Conservation (phyloP, 1,140 invertebrate species). For the Drosophila azteca region DNA sequence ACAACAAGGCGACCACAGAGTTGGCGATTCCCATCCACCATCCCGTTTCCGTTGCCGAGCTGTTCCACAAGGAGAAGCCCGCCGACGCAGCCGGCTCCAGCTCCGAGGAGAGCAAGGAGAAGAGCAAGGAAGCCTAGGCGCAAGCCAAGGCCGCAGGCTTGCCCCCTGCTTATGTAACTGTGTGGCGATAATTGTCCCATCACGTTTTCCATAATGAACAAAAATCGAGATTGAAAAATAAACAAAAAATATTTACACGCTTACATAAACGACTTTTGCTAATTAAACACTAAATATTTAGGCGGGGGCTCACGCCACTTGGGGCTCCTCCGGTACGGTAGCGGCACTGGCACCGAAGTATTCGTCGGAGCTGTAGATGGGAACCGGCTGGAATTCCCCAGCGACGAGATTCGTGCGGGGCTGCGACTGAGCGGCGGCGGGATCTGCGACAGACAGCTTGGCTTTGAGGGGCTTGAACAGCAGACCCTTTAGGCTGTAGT, state of each 20-base stretch:
- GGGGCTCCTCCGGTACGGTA: too few species aligned
- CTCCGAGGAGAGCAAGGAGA: constrained; percentile 54
- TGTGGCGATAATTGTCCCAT: constrained; percentile 28
- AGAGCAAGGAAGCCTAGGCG: constrained; percentile 13
- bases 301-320: neutral
- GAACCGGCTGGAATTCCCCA: constrained; percentile 63
- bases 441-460: constrained; percentile 44
- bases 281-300: constrained; percentile 30
- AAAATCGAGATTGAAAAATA: constrained; percentile 45
- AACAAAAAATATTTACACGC: constrained; percentile 24
- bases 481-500: constrained; percentile 76
- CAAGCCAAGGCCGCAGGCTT: constrained; percentile 8
- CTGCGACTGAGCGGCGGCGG: neutral
- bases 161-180: neutral
- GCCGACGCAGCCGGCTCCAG: constrained; percentile 10
- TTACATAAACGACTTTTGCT: constrained; percentile 20
- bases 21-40: constrained; percentile 27
- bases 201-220: constrained; percentile 32
- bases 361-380: constrained; percentile 62
- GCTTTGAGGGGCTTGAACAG: constrained; percentile 71
- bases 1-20: constrained; percentile 23
- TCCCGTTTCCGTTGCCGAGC: constrained; percentile 57
- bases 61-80: constrained; percentile 50
- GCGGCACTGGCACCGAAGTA: constrained; percentile 56
- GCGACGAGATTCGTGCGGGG: constrained; percentile 50